Evolutionary conservation across 2,888 invertebrate genomes (phyloP), one percentile per base, ranked within the genome.

Genomic region (Pristionchus fissidentatus): DNA sequence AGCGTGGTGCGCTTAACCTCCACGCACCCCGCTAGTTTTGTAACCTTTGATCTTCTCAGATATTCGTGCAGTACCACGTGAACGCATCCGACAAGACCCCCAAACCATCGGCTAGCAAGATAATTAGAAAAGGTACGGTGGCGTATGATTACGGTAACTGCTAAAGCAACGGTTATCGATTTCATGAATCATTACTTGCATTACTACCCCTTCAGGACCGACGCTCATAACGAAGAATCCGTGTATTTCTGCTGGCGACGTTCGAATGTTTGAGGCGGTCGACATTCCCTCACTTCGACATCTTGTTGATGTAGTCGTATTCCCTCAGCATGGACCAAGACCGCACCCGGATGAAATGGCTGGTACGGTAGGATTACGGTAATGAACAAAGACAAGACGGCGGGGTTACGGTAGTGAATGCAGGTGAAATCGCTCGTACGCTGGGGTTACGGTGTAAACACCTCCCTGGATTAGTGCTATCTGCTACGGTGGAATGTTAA

Each of bases 291-390:
- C 87, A 89, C 87, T 91, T 89, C 85, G 88, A 84, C 85, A 92
- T 84, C 85, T 91, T 32, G 87, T 86, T 60, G 93, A 93, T 84
- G 93, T 93, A 29, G 91, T 93, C 66, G 93, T 93, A 4, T 93
- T 93, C 85, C 93, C 93, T 3, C 89, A 90, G 1, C 87, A 90
- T 75, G 93, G 93, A 5, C 90, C 89, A 0, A 87, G 93, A 49
- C 93, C 93, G 5, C 93, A 93, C 86, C 91, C 93, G 0, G 92
- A 93, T 87, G 92, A 93, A 89, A 93, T 93, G 92, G 93, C 93
- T 5, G 93, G 89, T 87, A 49, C 15, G 85, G n/a, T 52, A 70
- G 35, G n/a, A 15, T 26, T n/a, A n/a, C 7, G 22, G 1, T 5
- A 22, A 62, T 35, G 38, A 26, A 15, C 19, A 41, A 26, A 77